Base-by-base conservation (phyloP, 2,888 invertebrate genomes). In the Andrena camellia region DNA sequence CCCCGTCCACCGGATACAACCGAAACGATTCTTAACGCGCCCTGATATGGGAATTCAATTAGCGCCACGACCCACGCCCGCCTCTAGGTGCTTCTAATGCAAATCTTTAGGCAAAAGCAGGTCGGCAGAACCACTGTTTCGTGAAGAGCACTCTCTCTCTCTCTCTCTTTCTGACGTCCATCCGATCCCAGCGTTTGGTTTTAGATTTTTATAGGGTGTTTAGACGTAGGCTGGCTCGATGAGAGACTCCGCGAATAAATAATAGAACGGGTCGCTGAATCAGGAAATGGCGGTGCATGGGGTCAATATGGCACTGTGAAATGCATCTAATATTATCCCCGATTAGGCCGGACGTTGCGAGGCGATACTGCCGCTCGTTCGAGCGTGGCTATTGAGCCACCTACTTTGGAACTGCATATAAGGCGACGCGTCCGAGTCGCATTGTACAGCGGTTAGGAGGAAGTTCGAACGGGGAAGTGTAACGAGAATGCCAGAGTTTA, bases 21-120 rank as follows among this genome's bases (percentile, higher is more conserved):
- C 42, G 17, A 52, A 68, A 26, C 75, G 75, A 64, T 79, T 78
- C 78, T 79, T 79, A 78, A 74, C 73, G 66, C 60, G 67, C 35
- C 1, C 5, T 35, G 70, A 31, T 63, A 31, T 23, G 54, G 50
- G 54, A 20, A 72, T 72, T 78, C 66, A 17, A 78, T 67, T 54
- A 54, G 54, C 54, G 52, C n/a, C 52, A 1, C 52, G 8, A 54
- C 8, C 8, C 8, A 6, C 20, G 54, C 20, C 8, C 20, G 20
- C 8, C 1, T 23, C 54, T 7, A 0, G 4, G 5, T 17, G 54
- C 20, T 66, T 57, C 64, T 54, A 35, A 20, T 20, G 42, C 57
- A 29, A 73, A 20, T 64, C 23, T 54, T 54, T 23, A 0, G 54
- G 42, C 42, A 5, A 42, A 42, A 17, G 8, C 23, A 8, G 54